phyloP scores from a whole-genome alignment of 2,888 invertebrate genomes.

The Brenthis ino region DNA sequence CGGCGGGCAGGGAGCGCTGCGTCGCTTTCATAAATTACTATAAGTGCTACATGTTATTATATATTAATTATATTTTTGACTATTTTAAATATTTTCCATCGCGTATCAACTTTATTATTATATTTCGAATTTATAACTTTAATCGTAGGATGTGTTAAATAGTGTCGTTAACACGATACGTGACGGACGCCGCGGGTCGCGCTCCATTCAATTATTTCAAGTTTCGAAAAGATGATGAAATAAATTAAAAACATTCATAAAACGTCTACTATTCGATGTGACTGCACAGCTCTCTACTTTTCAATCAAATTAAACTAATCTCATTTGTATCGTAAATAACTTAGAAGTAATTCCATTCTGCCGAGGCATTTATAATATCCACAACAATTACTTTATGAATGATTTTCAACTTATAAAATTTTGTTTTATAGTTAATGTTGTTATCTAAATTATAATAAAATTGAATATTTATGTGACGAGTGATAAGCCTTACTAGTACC shows the following conservation, averaged over 20 bases:
- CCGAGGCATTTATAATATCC: neutral
- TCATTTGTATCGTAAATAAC: slow-evolving; percentile 20
- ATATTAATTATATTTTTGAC: slow-evolving; percentile 33
- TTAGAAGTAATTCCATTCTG: slow-evolving; percentile 6
- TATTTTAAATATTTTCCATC: slow-evolving; percentile 30
- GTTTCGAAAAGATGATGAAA: slow-evolving; percentile 29
- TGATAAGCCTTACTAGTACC: no score
- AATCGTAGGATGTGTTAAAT: slow-evolving; percentile 23
- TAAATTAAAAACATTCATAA: slow-evolving; percentile 32
- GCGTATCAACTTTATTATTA: slow-evolving; percentile 28
- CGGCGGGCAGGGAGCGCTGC: slow-evolving; percentile 9
- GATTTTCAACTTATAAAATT: neutral
- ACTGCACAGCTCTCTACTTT: slow-evolving; percentile 15
- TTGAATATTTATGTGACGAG: no score
- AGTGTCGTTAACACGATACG: slow-evolving; percentile 16
- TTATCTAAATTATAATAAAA: no score
- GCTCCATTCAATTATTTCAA: slow-evolving; percentile 31
- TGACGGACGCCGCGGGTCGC: slow-evolving; percentile 12
- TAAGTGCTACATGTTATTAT: slow-evolving; percentile 30
- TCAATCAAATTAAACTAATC: slow-evolving; percentile 26
- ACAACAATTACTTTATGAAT: neutral
- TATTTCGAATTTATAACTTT: slow-evolving; percentile 24
- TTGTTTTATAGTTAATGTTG: no score
- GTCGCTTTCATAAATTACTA: slow-evolving; percentile 28
- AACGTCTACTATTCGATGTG: slow-evolving; percentile 32